phyloP scores from a whole-genome alignment of 1,140 invertebrate genomes.

The Melanaphis sacchari region DNA sequence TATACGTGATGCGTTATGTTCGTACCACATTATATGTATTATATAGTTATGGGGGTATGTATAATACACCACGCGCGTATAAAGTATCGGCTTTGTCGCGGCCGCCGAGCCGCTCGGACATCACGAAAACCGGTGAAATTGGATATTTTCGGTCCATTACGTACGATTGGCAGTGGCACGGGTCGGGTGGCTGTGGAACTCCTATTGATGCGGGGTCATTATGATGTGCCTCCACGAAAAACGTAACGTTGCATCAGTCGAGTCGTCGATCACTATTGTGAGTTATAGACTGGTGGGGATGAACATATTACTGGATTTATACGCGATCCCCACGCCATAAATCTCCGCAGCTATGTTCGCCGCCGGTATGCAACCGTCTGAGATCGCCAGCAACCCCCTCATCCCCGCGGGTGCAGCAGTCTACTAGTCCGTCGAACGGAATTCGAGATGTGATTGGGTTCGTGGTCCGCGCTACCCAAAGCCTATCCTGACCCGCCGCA shows the following conservation, averaged over 20 bases:
- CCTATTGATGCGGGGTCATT: not conserved
- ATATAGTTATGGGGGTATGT: not conserved
- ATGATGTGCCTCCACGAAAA: not conserved
- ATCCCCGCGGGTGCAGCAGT: no score
- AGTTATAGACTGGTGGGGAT: no score
- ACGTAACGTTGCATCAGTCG: not conserved
- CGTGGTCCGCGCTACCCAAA: not conserved
- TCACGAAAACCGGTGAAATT: not conserved
- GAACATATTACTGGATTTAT: not conserved
- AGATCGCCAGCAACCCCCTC: not conserved
- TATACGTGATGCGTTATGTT: not conserved
- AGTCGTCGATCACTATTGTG: not conserved
- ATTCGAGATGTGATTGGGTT: not conserved
- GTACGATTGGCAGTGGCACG: not conserved
- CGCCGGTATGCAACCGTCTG: not conserved
- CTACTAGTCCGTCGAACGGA: no score
- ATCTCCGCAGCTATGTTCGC: not conserved
- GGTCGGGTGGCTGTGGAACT: not conserved
- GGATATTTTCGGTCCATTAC: slow-evolving; percentile 15
- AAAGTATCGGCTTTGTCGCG: not conserved
- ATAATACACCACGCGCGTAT: not conserved
- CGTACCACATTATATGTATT: not conserved
- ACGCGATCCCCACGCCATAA: not conserved
- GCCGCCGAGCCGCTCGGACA: not conserved
- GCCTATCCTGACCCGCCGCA: not conserved